Percentiles rank a stretch among this genome's conserved stretches.
These are phyloP conservation scores for Drosophila gunungcola DNA, from an alignment of 1,140 invertebrate genomes.

Conservation along the genomic window DNA sequence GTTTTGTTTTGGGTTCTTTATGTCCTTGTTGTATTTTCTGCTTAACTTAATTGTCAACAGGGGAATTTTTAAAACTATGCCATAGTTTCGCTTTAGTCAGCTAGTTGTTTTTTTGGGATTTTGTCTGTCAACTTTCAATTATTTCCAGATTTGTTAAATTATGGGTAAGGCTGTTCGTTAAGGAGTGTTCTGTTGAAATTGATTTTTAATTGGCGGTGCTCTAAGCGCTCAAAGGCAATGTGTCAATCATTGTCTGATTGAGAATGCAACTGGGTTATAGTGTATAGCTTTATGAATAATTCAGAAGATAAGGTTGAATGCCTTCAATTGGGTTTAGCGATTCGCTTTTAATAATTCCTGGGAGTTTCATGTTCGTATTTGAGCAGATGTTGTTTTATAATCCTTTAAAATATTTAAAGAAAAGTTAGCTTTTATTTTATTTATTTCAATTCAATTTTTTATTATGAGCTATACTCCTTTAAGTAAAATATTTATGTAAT, in stretches of 20 bases:
- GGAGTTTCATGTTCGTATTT: not conserved
- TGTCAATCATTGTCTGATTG: conserved; percentile 64
- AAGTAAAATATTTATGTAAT: too few species aligned
- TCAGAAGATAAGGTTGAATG: conserved; percentile 12
- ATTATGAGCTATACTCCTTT: too few species aligned
- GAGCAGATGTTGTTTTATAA: not conserved
- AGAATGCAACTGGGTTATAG: conserved; percentile 43
- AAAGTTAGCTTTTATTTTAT: too few species aligned
- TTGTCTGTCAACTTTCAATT: conserved; percentile 76
- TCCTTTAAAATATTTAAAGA: too few species aligned
- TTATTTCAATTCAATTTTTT: too few species aligned
- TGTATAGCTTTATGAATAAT: conserved; percentile 33
- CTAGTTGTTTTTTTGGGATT: conserved; percentile 53
- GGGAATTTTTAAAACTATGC: conserved; percentile 76
- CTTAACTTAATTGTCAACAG: conserved; percentile 82
- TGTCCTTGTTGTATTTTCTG: conserved; percentile 55
- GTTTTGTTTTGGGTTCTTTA: conserved; percentile 25
- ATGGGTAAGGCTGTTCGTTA: conserved; percentile 6
- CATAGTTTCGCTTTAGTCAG: conserved; percentile 48
- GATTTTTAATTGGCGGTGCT: conserved; percentile 61
- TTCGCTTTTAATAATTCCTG: not conserved
- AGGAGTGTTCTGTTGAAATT: conserved; percentile 52
- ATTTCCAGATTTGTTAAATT: conserved; percentile 81
- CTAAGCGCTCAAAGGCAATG: conserved; percentile 17
- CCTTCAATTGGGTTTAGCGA: not conserved